A percentile compares a stretch with the other conserved stretches of the same genome.
phyloP scores from a whole-genome alignment of 2,797 vertebrate species.

The Hapalemur alaotrensis region DNA sequence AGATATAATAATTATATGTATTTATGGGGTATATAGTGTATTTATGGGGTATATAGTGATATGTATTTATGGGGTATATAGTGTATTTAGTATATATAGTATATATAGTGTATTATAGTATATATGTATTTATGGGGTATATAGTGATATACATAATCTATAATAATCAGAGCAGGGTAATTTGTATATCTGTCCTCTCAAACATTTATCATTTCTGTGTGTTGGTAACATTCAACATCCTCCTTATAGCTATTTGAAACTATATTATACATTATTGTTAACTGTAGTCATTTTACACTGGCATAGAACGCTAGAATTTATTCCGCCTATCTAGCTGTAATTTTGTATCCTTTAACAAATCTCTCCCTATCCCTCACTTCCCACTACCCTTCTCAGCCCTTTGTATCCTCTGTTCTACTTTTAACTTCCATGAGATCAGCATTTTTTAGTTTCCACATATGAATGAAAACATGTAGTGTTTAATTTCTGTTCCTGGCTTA shows the following conservation, averaged over 20 bases:
- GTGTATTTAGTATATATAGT: no score
- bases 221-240: not conserved
- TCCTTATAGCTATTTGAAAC: not conserved
- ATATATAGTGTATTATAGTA: no score
- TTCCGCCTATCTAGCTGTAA: not conserved
- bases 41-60: not conserved
- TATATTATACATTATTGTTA: not conserved
- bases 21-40: not conserved
- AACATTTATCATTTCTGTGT: not conserved
- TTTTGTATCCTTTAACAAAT: not conserved
- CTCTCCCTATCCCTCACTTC: not conserved
- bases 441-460: not conserved
- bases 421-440: not conserved
- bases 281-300: not conserved
- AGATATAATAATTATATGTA: not conserved
- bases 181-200: not conserved
- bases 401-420: not conserved
- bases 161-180: not conserved
- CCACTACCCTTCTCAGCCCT: not conserved
- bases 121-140: not conserved
- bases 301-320: not conserved
- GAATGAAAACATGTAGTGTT: not conserved
- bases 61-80: not conserved
- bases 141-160: not conserved
- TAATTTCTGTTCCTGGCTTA: not conserved